Percentiles rank a stretch among this genome's conserved stretches.
Evolutionary conservation across 2,797 vertebrate species (phyloP).

Genomic region (Cyclura pinguis): DNA sequence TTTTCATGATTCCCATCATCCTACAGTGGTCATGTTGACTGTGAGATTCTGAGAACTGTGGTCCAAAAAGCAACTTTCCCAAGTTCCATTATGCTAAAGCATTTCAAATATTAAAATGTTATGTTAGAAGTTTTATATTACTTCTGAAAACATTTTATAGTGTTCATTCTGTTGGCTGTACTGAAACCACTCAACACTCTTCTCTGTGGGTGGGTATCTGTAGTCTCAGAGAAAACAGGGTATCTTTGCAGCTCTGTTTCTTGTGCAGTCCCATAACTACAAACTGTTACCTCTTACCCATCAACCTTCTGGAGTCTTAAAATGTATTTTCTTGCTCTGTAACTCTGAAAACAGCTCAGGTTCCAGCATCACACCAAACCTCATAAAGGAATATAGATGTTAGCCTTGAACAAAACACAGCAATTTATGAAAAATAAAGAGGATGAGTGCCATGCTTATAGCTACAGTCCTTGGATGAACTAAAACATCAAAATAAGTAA

Average conservation of each 20-base stretch:
- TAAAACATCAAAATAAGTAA: conserved; percentile 68
- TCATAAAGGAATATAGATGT: conserved; percentile 13
- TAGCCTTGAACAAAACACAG: conserved; percentile 7
- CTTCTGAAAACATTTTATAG: background rate
- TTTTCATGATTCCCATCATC: no score
- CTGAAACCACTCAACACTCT: background rate
- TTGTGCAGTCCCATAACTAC: background rate
- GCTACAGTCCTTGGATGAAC: conserved; percentile 51
- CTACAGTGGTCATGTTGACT: no score
- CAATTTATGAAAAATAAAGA: conserved; percentile 54
- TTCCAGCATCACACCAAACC: conserved; percentile 28
- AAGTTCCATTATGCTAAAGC: background rate
- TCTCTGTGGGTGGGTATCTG: no score
- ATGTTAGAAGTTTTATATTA: background rate
- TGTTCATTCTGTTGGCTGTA: background rate
- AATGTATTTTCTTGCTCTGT: background rate
- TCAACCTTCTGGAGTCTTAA: background rate
- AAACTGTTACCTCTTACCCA: background rate
- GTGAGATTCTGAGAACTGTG: no score
- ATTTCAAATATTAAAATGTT: background rate
- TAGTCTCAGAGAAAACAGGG: background rate
- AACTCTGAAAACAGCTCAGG: conserved; percentile 15
- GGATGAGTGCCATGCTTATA: conserved; percentile 57
- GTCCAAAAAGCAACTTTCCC: no score
- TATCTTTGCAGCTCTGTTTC: background rate